Conservation (phyloP, 2,797 vertebrate species). For the Phoxinus dragarum region DNA sequence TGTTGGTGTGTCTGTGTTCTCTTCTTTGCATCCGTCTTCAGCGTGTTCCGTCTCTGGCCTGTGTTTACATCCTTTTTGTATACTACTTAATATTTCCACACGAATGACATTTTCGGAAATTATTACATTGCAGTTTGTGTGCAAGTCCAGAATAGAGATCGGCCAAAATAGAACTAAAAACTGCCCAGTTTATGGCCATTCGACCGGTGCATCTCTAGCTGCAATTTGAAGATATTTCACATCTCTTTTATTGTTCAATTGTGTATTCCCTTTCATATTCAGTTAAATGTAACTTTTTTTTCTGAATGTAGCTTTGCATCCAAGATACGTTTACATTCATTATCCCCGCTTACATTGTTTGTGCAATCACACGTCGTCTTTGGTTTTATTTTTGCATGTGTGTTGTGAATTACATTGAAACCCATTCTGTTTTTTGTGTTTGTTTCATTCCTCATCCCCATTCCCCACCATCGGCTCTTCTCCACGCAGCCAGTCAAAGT, state of each 20-base stretch:
- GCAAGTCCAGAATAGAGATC: neutral
- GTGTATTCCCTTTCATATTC: neutral
- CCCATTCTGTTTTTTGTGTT: constrained; percentile 81
- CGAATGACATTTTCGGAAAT: neutral
- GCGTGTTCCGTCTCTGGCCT: neutral
- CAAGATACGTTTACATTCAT: constrained; percentile 64
- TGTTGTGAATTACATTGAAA: constrained; percentile 78
- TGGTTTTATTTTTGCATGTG: constrained; percentile 74
- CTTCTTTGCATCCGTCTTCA: neutral
- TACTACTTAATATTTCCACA: neutral
- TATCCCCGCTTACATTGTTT: constrained; percentile 68
- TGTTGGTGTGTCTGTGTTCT: neutral
- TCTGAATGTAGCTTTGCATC: constrained; percentile 12
- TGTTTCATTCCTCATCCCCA: constrained; percentile 72
- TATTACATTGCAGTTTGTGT: neutral
- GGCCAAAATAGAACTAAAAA: neutral
- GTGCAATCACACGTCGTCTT: constrained; percentile 66
- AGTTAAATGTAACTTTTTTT: constrained; percentile 5
- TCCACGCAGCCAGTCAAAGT: constrained; percentile 96
- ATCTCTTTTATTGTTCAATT: neutral
- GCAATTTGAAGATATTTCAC: neutral
- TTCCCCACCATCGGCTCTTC: constrained; percentile 79
- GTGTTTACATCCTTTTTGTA: neutral
- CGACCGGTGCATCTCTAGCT: neutral
- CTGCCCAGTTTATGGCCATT: neutral